Evolutionary conservation across 92 coral and sea anemone genomes (phyloP).

Genomic region (Epizoanthus fatuus): DNA sequence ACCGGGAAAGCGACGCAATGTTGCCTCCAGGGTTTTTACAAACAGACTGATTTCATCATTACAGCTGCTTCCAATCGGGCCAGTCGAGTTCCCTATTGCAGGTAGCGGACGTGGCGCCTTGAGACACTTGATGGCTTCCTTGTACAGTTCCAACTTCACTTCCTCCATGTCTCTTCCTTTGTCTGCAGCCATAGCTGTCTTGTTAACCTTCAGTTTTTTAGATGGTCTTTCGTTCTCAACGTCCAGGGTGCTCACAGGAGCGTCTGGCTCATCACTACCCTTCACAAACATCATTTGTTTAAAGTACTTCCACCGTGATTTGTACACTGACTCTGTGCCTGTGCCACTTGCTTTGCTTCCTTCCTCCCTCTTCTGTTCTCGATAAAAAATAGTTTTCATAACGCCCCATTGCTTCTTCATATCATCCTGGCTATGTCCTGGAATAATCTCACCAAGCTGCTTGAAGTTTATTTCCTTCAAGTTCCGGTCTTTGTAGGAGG

Average conservation of each 20-base stretch:
- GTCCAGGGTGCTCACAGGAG: slow-evolving; percentile 21
- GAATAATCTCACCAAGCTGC: slow-evolving; percentile 31
- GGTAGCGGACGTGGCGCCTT: too few relatives aligned
- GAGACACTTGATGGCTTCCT: too few relatives aligned
- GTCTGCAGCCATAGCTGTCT: too few relatives aligned
- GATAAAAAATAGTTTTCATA: slow-evolving; percentile 49
- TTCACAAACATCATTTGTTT: slow-evolving; percentile 42
- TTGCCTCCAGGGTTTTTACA: neutral
- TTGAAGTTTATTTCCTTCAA: slow-evolving; percentile 14
- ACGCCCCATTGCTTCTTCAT: slow-evolving; percentile 45
- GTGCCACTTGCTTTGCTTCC: slow-evolving; percentile 59
- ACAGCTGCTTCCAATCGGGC: too few relatives aligned
- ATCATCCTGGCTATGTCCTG: slow-evolving; percentile 38
- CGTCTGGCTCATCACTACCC: slow-evolving; percentile 52
- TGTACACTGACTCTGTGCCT: slow-evolving; percentile 51
- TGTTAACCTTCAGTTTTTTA: too few relatives aligned
- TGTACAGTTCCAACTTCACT: too few relatives aligned
- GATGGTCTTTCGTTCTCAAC: too few relatives aligned
- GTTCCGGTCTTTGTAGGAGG: slow-evolving; percentile 52
- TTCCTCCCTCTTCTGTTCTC: slow-evolving; percentile 48
- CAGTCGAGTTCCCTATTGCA: too few relatives aligned
- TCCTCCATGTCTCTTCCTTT: too few relatives aligned
- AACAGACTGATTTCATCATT: too few relatives aligned
- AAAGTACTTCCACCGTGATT: slow-evolving; percentile 33
- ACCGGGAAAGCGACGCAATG: neutral